Evolutionary conservation across 2,797 vertebrate species (phyloP), one percentile per base, ranked within the genome.

Genomic region (Gallinago nigripennis): DNA sequence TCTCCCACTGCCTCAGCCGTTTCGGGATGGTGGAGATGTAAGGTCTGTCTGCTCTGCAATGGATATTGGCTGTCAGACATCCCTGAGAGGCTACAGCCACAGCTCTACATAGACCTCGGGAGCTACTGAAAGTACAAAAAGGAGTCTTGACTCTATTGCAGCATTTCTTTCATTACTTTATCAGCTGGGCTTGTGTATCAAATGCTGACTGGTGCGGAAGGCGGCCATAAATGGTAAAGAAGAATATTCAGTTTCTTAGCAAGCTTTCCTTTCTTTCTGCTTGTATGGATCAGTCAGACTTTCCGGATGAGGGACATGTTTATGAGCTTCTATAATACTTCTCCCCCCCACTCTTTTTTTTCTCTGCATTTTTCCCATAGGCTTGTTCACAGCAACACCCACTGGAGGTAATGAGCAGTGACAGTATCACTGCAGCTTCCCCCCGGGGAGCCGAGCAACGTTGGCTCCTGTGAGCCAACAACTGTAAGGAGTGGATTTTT

Each of bases 391-490:
- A 96, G 89, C 93, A 95, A 31, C 95, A 69, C 95, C 91, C 86
- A 93, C 94, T 93, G 95, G 94, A 97, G 86, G 79, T 93, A 97
- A 93, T 93, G 82, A 95, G 95, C 88, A 92, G 79, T 96, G 84
- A 88, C 90, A 90, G 78, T 70, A 92, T 90, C 81, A n/a, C 76
- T 95, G 90, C 77, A 68, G 25, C 71, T 92, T 86, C 92, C 56
- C 93, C 65, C 37, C 10, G 1, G 73, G 88, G 83, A 96, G 79
- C 82, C 9, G 17, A 78, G 35, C 30, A 72, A 37, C 41, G 7
- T 33, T 87, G 88, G 58, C 78, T 71, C 33, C 68, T 66, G 66
- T 35, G 46, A 91, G 69, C 89, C 61, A 71, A 45, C 0, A n/a
- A n/a, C 89, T 88, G 54, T 58, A 76, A 82, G 70, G 82, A 65